Conservation (phyloP, 1,140 invertebrate species). For the Drosophila ficusphila region DNA sequence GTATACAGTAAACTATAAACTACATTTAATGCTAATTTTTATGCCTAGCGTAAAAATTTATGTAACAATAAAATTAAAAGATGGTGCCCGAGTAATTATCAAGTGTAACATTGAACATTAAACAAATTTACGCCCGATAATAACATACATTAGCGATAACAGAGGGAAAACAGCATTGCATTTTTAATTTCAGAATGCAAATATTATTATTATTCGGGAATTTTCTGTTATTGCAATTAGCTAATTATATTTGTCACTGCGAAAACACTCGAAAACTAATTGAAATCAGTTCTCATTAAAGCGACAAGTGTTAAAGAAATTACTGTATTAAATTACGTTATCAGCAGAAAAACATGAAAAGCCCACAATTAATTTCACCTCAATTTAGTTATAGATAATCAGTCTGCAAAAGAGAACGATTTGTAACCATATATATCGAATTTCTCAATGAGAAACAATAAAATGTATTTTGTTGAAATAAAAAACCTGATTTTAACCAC, state of each 20-base stretch:
- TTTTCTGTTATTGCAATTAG: slow-evolving; percentile 49
- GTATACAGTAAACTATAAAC: slow-evolving; percentile 45
- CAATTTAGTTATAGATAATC: slow-evolving; percentile 8
- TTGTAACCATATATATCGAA: slow-evolving; percentile 37
- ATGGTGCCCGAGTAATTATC: slow-evolving; percentile 42
- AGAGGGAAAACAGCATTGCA: slow-evolving; percentile 37
- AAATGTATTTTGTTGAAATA: slow-evolving; percentile 38
- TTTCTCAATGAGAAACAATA: slow-evolving; percentile 41
- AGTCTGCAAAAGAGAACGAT: slow-evolving; percentile 10
- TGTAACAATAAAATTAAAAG: slow-evolving; percentile 49
- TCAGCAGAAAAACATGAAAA: background rate
- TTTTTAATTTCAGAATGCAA: slow-evolving; percentile 45
- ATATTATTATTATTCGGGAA: slow-evolving; percentile 35
- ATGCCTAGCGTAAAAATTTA: slow-evolving; percentile 72
- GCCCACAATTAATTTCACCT: slow-evolving; percentile 15
- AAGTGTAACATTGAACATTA: slow-evolving; percentile 54
- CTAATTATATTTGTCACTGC: slow-evolving; percentile 45
- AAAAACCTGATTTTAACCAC: slow-evolving; percentile 5
- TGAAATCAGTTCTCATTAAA: slow-evolving; percentile 13
- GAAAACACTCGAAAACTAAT: slow-evolving; percentile 29
- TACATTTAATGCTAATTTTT: slow-evolving; percentile 66
- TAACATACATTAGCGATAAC: slow-evolving; percentile 26
- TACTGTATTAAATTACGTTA: background rate
- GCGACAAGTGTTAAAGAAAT: background rate
- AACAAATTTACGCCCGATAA: slow-evolving; percentile 20